A percentile compares a stretch with the other conserved stretches of the same genome.
Conservation (phyloP, 1,140 invertebrate genomes). For the Popillia japonica region DNA sequence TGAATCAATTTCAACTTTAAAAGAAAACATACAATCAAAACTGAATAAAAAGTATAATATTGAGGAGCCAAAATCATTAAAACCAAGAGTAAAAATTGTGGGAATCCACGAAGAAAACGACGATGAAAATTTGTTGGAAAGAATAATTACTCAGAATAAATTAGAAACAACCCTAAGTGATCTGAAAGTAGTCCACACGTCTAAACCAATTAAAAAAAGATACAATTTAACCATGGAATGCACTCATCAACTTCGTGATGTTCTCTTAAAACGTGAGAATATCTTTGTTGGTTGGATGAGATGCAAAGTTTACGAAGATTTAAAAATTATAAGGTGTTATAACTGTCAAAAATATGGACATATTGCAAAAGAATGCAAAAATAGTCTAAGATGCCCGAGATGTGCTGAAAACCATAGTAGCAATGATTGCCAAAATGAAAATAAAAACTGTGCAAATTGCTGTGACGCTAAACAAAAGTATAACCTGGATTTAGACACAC, state of each 20-base stretch:
- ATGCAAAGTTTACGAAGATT: neutral
- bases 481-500: slow-evolving; percentile 32
- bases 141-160: neutral
- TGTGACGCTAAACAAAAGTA: slow-evolving; percentile 32
- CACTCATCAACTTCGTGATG: no score
- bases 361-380: slow-evolving; percentile 39
- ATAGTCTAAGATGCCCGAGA: neutral
- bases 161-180: neutral
- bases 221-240: neutral
- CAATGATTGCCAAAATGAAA: slow-evolving; percentile 14
- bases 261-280: neutral
- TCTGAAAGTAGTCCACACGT: neutral
- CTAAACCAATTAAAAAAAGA: neutral
- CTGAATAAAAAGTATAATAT: neutral
- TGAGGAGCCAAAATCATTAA: neutral
- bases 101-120: neutral
- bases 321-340: slow-evolving; percentile 39
- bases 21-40: neutral
- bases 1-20: neutral
- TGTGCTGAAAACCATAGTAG: slow-evolving; percentile 36
- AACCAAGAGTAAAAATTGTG: neutral
- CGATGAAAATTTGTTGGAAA: neutral
- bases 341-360: slow-evolving; percentile 41
- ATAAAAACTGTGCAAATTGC: slow-evolving; percentile 41
- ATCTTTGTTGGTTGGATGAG: neutral